Conservation (phyloP, 2,888 invertebrate genomes). For the Pachydiplax longipennis region DNA sequence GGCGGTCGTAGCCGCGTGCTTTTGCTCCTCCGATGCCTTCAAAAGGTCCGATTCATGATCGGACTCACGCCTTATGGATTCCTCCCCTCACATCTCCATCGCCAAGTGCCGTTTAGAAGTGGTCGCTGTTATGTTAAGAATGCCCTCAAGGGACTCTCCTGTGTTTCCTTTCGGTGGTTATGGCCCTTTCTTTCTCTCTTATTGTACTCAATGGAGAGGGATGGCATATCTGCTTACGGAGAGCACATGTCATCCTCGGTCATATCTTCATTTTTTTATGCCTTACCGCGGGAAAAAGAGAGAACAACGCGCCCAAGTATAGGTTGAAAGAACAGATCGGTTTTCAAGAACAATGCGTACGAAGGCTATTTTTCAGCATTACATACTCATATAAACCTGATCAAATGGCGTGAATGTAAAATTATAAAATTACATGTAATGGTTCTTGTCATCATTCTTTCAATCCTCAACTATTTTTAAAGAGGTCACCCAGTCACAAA, state of each 20-base stretch:
- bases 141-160: background rate
- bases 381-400: too few species aligned
- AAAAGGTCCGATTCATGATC: conserved; percentile 10
- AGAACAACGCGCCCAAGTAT: too few species aligned
- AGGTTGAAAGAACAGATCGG: too few species aligned
- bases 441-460: too few species aligned
- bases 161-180: background rate
- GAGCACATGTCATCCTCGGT: background rate
- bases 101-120: background rate
- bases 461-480: too few species aligned
- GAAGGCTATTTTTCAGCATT: too few species aligned
- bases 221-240: background rate
- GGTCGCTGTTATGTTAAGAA: background rate
- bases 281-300: too few species aligned
- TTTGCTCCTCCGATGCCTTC: background rate
- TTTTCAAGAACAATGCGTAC: too few species aligned
- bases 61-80: background rate
- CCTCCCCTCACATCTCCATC: background rate
- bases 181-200: background rate
- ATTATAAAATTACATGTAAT: too few species aligned
- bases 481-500: too few species aligned
- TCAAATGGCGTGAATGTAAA: too few species aligned
- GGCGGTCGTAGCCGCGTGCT: background rate
- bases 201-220: background rate
- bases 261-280: background rate